These are phyloP conservation scores for Pomatorhinus ruficollis DNA, from an alignment of 2,113 vertebrate species.

Conservation along the genomic window DNA sequence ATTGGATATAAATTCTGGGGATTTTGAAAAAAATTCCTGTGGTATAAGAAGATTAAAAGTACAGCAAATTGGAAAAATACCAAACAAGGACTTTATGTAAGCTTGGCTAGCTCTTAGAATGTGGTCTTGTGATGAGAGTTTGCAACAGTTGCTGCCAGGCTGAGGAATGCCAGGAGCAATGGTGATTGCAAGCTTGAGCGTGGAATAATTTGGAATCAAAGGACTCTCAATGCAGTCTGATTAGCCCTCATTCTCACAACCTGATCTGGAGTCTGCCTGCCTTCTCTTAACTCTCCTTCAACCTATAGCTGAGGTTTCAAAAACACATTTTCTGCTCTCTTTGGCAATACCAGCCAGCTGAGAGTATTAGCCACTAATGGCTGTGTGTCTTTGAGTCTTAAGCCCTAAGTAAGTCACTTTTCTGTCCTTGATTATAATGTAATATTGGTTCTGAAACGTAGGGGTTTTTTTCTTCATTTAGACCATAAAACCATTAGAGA, in stretches of 20 bases:
- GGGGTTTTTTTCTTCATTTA: background rate
- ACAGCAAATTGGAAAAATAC: conserved; percentile 32
- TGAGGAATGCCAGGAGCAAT: background rate
- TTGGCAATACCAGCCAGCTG: background rate
- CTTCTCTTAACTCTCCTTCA: background rate
- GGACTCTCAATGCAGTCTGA: background rate
- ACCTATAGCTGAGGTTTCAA: background rate
- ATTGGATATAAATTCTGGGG: conserved; percentile 1
- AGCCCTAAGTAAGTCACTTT: background rate
- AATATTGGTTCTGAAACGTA: background rate
- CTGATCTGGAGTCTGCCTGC: background rate
- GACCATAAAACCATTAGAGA: background rate
- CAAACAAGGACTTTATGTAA: background rate
- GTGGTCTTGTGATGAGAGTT: background rate
- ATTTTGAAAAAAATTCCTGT: conserved; percentile 4
- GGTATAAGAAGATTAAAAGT: conserved; percentile 55
- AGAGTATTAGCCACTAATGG: background rate
- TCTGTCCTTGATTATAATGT: background rate
- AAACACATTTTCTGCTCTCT: background rate
- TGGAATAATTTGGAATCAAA: background rate
- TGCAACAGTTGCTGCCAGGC: background rate
- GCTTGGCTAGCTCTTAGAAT: background rate
- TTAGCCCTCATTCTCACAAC: background rate
- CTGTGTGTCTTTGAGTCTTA: background rate
- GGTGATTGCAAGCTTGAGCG: background rate